Evolutionary conservation across 2,797 vertebrate genomes (phyloP).

Genomic region (Gastrophryne carolinensis): DNA sequence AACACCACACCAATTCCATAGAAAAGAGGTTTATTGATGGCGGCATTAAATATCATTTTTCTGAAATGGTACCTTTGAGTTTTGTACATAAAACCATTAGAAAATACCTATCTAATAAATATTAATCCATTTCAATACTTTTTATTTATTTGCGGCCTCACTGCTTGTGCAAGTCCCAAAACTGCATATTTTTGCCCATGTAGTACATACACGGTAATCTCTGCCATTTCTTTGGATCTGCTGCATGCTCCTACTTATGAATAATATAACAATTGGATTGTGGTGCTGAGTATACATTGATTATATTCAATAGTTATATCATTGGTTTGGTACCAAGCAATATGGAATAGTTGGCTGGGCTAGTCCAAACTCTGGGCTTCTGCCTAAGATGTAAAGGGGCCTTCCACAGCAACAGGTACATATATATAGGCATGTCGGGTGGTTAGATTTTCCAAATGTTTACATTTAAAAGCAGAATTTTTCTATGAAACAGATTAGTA

Average conservation of each 20-base stretch:
- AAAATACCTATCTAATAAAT: background rate
- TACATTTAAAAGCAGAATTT: no score
- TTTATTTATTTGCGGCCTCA: background rate
- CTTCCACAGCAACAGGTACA: no score
- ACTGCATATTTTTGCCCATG: background rate
- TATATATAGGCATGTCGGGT: no score
- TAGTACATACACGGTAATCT: background rate
- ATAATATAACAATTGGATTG: no score
- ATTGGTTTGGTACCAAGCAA: background rate
- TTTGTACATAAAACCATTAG: background rate
- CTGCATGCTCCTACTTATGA: background rate
- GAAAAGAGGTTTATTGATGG: conserved; percentile 41
- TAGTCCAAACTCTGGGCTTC: background rate
- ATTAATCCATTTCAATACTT: background rate
- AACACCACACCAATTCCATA: background rate
- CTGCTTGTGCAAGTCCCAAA: background rate
- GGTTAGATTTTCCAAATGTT: no score
- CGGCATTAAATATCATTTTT: conserved; percentile 9
- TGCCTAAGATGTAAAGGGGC: background rate
- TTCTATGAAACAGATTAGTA: background rate
- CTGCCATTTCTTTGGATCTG: background rate
- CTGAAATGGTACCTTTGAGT: background rate
- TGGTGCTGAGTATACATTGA: no score
- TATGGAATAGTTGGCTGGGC: background rate
- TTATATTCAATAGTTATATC: no score